A percentile compares a stretch with the other conserved stretches of the same genome.
Conservation (phyloP, 2,888 invertebrate species). For the Girardia tigrina region DNA sequence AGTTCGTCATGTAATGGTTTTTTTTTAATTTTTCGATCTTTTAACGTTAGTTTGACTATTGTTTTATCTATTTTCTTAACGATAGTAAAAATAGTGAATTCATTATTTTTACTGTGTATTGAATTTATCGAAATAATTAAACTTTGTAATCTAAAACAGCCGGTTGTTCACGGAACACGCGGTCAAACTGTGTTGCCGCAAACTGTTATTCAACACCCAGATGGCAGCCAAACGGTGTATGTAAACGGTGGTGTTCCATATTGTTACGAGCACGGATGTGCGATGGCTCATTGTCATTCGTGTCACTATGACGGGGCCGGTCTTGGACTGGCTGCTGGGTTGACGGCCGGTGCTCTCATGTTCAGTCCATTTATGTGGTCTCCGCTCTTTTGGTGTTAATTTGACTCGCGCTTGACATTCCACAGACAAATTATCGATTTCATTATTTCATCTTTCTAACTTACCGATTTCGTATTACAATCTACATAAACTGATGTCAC, state of each 20-base stretch:
- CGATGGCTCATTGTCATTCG: slow-evolving; percentile 7
- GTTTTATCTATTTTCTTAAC: too few relatives aligned
- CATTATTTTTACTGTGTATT: too few relatives aligned
- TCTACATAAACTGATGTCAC: too few relatives aligned
- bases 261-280: slow-evolving; percentile 17
- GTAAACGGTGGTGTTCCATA: slow-evolving; percentile 11
- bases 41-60: too few relatives aligned
- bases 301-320: slow-evolving; percentile 9
- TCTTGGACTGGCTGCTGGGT: neutral
- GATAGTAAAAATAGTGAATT: too few relatives aligned
- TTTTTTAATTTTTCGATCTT: too few relatives aligned
- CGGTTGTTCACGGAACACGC: neutral
- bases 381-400: slow-evolving; percentile 25
- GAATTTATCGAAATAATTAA: neutral
- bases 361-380: slow-evolving; percentile 28
- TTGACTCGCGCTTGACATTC: too few relatives aligned
- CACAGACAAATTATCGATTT: too few relatives aligned
- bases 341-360: slow-evolving; percentile 28
- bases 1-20: too few relatives aligned
- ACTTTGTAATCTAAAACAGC: neutral
- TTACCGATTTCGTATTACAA: neutral
- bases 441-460: too few relatives aligned
- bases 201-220: slow-evolving; percentile 24
- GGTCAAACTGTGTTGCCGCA: neutral
- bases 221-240: slow-evolving; percentile 28